Percentiles rank a stretch among this genome's conserved stretches.
Conservation (phyloP, 1,140 invertebrate genomes). For the Sycophila sp. region DNA sequence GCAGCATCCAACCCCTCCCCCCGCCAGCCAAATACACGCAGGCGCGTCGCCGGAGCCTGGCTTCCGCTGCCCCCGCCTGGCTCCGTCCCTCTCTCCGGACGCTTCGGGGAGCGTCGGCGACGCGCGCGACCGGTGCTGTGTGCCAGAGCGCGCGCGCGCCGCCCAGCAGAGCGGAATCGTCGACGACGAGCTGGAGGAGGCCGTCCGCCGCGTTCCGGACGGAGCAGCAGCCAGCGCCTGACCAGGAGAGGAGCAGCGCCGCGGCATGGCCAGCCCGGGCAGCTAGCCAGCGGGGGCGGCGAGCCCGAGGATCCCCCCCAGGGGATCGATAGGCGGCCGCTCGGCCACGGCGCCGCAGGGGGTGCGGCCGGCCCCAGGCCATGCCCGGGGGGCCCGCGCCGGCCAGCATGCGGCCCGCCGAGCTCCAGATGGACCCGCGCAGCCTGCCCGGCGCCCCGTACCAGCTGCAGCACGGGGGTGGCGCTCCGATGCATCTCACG, state of each 20-base stretch:
- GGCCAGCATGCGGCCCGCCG: constrained; percentile 37
- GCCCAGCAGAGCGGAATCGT: constrained; percentile 41
- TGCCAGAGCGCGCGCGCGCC: background rate
- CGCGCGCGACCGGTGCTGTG: background rate
- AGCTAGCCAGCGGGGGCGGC: constrained; percentile 13
- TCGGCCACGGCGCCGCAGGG: constrained; percentile 51
- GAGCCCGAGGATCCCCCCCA: no score
- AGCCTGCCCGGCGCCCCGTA: constrained; percentile 43
- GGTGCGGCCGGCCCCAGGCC: constrained; percentile 47
- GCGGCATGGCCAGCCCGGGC: no score
- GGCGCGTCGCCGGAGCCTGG: background rate
- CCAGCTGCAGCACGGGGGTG: background rate
- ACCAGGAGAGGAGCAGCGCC: no score
- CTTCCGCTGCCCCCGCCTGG: background rate
- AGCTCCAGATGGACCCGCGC: constrained; percentile 60
- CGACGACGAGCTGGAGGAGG: constrained; percentile 41
- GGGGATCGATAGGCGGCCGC: no score
- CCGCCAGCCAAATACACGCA: background rate
- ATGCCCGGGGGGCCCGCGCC: constrained; percentile 26
- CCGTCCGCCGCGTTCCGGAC: constrained; percentile 43
- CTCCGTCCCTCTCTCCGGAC: background rate
- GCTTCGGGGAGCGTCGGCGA: no score
- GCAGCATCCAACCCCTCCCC: no score
- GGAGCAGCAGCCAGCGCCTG: constrained; percentile 40
- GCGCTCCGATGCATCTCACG: background rate